Evolutionary conservation across 2,113 vertebrate genomes (phyloP).

Genomic region (Bufo bufo): DNA sequence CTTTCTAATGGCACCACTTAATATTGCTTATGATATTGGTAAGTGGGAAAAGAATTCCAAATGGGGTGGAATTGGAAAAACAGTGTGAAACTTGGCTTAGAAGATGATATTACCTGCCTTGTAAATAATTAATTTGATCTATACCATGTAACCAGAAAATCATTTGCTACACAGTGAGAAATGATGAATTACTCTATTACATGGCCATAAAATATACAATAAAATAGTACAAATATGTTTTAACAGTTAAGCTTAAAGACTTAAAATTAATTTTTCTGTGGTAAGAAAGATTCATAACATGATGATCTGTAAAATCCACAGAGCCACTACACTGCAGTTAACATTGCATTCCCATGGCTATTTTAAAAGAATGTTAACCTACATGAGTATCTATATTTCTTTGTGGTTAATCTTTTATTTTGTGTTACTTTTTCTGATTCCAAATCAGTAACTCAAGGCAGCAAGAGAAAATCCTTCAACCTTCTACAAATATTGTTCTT

Average conservation of each 20-base stretch:
- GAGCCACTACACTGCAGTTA: not conserved
- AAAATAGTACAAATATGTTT: conserved; percentile 4
- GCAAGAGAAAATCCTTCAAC: too few species aligned
- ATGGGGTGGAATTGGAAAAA: too few species aligned
- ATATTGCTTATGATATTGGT: too few species aligned
- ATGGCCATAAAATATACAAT: not conserved
- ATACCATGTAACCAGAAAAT: not conserved
- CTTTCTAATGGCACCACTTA: too few species aligned
- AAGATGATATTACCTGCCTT: too few species aligned
- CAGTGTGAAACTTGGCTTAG: too few species aligned
- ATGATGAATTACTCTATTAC: not conserved
- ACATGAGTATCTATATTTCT: conserved; percentile 17
- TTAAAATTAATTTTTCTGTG: not conserved
- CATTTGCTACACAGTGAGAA: not conserved
- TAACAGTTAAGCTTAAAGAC: not conserved
- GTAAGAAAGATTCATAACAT: conserved; percentile 23
- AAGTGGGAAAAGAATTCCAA: too few species aligned
- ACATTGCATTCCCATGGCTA: not conserved
- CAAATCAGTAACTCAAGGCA: not conserved
- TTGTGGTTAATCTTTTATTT: conserved; percentile 11
- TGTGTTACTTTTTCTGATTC: not conserved
- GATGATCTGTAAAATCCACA: conserved; percentile 35
- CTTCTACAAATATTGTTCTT: conserved; percentile 8
- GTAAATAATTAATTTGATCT: not conserved
- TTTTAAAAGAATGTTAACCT: not conserved